These are phyloP conservation scores for Sebastes baramenuke DNA, from an alignment of 2,797 vertebrate genomes.

Conservation along the genomic window DNA sequence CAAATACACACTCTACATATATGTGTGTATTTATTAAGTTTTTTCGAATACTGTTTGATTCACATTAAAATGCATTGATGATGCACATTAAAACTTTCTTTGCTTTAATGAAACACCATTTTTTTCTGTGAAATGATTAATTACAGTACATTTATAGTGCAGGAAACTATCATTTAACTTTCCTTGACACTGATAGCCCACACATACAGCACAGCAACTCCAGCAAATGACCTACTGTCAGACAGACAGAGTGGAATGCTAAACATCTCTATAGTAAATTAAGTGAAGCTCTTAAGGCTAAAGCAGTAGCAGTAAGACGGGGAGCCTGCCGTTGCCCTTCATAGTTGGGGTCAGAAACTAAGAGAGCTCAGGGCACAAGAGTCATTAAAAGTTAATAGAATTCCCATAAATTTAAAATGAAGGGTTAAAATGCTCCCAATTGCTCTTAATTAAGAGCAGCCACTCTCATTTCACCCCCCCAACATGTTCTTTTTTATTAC, in stretches of 20 bases:
- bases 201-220: background rate
- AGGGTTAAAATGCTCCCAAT: conserved; percentile 19
- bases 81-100: background rate
- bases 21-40: background rate
- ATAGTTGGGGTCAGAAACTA: background rate
- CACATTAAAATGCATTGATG: background rate
- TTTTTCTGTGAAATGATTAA: background rate
- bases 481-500: background rate
- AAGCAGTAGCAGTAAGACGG: background rate
- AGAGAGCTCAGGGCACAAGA: background rate
- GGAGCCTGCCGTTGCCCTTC: background rate
- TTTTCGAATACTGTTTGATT: background rate
- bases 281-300: background rate
- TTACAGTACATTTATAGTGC: too few relatives aligned
- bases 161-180: background rate
- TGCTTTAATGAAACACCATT: background rate
- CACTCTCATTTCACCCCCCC: background rate
- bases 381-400: conserved; percentile 28
- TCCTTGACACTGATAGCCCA: background rate
- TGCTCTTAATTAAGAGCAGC: background rate
- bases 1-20: background rate
- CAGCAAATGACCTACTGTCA: background rate
- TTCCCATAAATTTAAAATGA: conserved; percentile 17
- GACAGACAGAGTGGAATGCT: background rate
- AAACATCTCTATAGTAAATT: background rate